Evolutionary conservation across 2,797 vertebrate genomes (phyloP).

Genomic region (Danio aesculapii): DNA sequence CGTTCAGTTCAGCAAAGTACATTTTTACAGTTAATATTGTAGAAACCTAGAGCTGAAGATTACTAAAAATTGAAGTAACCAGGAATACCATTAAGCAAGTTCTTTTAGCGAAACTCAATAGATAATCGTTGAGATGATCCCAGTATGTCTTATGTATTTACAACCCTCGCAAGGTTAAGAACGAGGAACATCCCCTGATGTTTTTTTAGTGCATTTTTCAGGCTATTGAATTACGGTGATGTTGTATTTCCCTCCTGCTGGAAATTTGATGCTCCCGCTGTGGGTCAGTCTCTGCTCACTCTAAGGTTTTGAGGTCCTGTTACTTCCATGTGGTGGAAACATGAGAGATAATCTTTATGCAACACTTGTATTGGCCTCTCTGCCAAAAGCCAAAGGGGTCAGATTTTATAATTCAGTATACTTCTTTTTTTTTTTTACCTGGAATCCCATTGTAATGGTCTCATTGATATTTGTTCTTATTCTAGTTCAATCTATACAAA

Average conservation of each 20-base stretch:
- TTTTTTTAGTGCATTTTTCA: not conserved
- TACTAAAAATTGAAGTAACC: not conserved
- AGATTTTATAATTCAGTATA: not conserved
- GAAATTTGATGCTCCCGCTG: constrained; percentile 7
- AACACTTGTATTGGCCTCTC: not conserved
- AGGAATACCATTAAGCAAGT: not conserved
- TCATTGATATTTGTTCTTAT: not conserved
- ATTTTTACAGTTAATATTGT: constrained; percentile 24
- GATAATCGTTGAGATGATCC: not conserved
- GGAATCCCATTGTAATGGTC: not conserved
- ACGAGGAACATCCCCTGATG: constrained; percentile 1
- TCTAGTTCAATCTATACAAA: not conserved
- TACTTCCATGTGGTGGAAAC: constrained; percentile 6
- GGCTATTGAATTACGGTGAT: constrained; percentile 18
- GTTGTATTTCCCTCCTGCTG: constrained; percentile 14
- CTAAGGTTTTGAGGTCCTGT: constrained; percentile 18
- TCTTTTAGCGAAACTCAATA: not conserved
- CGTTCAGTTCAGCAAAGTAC: not conserved
- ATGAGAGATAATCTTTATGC: constrained; percentile 19
- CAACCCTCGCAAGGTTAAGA: not conserved
- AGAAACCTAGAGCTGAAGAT: constrained; percentile 6
- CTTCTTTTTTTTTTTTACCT: not conserved
- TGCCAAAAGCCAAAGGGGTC: not conserved
- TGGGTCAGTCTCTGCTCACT: not conserved
- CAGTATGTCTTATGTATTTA: not conserved